Evolutionary conservation across 2,888 invertebrate species (phyloP).

Genomic region (Atrina japonica): DNA sequence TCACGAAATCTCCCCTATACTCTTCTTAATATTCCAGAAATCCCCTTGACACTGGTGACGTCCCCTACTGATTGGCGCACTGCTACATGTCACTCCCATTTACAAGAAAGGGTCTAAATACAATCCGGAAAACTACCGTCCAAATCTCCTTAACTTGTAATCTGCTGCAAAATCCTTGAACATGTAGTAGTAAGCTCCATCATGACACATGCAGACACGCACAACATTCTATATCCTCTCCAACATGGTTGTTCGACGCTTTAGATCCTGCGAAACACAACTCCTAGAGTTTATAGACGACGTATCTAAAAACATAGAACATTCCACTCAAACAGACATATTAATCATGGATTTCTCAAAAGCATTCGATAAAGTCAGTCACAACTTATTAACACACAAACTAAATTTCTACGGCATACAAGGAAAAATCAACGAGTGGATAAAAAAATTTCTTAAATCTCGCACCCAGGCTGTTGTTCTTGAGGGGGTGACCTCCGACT

Average conservation of each 20-base stretch:
- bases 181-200: conserved; percentile 33
- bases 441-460: conserved; percentile 24
- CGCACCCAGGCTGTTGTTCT: conserved; percentile 22
- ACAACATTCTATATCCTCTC: conserved; percentile 32
- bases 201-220: conserved; percentile 31
- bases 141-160: conserved; percentile 20
- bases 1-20: conserved; percentile 13
- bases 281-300: conserved; percentile 34
- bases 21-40: conserved; percentile 1
- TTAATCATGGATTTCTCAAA: conserved; percentile 37
- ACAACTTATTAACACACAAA: conserved; percentile 28
- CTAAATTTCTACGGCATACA: conserved; percentile 30
- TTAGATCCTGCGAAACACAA: conserved; percentile 31
- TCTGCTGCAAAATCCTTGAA: conserved; percentile 28
- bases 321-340: conserved; percentile 30
- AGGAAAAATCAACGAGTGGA: conserved; percentile 23
- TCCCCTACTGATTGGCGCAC: conserved; percentile 21
- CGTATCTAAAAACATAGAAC: neutral
- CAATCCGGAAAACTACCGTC: conserved; percentile 33
- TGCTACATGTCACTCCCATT: no score
- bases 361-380: conserved; percentile 46
- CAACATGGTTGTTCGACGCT: conserved; percentile 32
- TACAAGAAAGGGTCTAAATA: conserved; percentile 28
- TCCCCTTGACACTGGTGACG: conserved; percentile 20
- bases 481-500: conserved; percentile 24